These are phyloP conservation scores for Mus spretus DNA, from an alignment of 2,797 vertebrate species.

Conservation along the genomic window DNA sequence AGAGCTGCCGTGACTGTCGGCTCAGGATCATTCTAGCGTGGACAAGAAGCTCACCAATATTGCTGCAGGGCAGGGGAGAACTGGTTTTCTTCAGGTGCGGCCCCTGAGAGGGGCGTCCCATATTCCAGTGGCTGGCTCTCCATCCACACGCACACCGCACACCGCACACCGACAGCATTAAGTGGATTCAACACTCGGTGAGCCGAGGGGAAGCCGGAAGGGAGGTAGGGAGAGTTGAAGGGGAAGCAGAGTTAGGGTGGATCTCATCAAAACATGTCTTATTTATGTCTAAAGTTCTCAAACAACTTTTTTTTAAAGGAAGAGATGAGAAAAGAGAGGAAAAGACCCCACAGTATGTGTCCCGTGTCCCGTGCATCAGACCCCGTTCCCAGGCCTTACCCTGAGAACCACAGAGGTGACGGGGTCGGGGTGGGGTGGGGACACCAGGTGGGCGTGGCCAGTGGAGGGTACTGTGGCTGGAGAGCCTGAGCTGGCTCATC, in stretches of 20 bases:
- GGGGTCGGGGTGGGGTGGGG: fast-evolving
- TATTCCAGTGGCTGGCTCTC: not conserved
- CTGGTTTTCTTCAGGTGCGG: not conserved
- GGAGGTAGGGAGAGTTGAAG: not conserved
- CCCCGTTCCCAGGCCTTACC: fast-evolving
- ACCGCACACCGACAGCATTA: fast-evolving
- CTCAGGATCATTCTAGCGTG: not conserved
- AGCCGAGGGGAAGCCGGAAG: not conserved
- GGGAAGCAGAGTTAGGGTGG: not conserved
- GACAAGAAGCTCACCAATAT: too few relatives aligned
- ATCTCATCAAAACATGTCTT: not conserved
- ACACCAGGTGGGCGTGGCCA: fast-evolving
- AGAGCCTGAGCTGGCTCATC: fast-evolving
- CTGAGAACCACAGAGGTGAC: not conserved
- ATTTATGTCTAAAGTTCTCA: not conserved
- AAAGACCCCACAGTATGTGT: not conserved
- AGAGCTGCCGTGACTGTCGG: not conserved
- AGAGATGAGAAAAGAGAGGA: not conserved
- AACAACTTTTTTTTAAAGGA: not conserved
- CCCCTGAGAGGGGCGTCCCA: not conserved
- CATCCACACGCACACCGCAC: fast-evolving
- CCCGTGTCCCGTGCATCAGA: not conserved
- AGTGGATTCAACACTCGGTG: not conserved
- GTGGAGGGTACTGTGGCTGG: not conserved
- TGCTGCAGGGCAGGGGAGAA: not conserved